Conservation (phyloP, 1,140 invertebrate genomes). For the Epicauta chinensis region DNA sequence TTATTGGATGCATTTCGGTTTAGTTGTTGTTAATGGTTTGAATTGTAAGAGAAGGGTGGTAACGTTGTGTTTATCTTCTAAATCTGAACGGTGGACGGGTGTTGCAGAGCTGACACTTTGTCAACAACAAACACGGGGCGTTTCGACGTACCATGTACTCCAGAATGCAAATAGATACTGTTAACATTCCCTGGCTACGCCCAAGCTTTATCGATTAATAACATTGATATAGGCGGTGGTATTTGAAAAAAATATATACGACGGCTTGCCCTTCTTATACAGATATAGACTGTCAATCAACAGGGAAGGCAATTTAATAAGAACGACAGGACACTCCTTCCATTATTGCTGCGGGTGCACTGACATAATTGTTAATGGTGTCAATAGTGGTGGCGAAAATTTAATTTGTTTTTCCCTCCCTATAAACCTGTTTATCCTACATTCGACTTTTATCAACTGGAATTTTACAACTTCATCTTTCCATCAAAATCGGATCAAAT, state of each 20-base stretch:
- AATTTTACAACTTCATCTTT: too few species aligned
- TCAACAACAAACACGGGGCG: slow-evolving; percentile 24
- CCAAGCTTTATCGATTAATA: slow-evolving; percentile 22
- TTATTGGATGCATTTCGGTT: too few species aligned
- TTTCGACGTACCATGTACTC: slow-evolving; percentile 19
- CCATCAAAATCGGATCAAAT: too few species aligned
- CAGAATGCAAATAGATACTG: slow-evolving; percentile 23
- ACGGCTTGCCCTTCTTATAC: slow-evolving; percentile 4
- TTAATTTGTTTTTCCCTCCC: too few species aligned
- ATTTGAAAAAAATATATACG: slow-evolving; percentile 5
- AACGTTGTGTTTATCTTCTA: slow-evolving; percentile 16
- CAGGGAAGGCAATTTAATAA: slow-evolving; percentile 8
- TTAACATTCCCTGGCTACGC: slow-evolving; percentile 24
- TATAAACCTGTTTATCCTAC: slow-evolving; percentile 10
- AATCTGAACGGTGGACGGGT: slow-evolving; percentile 17
- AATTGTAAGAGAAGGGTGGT: too few species aligned
- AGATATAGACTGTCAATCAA: slow-evolving; percentile 18
- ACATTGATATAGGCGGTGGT: slow-evolving; percentile 13
- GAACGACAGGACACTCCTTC: slow-evolving; percentile 2
- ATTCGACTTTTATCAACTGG: too few species aligned
- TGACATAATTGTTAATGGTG: too few species aligned
- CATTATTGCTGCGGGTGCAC: too few species aligned
- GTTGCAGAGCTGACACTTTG: slow-evolving; percentile 19
- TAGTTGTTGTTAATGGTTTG: too few species aligned
- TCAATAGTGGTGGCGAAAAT: too few species aligned